Conservation (phyloP, 2,888 invertebrate genomes). For the Ctenicera cuprea region DNA sequence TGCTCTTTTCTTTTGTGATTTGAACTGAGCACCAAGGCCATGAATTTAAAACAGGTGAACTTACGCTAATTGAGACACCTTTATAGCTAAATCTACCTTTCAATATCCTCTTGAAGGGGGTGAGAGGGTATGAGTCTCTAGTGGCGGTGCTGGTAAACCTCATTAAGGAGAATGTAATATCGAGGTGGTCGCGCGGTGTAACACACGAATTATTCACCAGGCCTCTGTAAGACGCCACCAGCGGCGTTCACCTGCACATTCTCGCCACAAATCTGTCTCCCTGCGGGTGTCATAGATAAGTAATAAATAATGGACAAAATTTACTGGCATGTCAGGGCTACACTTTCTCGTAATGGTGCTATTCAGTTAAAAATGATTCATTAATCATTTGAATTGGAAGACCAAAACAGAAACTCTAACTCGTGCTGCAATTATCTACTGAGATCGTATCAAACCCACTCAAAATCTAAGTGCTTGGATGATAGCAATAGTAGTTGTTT, state of each 20-base stretch:
- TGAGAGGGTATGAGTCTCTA: conserved; percentile 9
- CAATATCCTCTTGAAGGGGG: conserved; percentile 29
- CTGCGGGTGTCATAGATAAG: conserved; percentile 33
- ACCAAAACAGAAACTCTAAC: neutral
- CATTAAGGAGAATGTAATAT: conserved; percentile 51
- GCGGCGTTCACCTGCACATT: conserved; percentile 26
- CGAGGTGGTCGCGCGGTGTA: conserved; percentile 46
- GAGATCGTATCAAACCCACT: neutral
- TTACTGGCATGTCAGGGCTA: conserved; percentile 18
- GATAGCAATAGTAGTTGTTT: too few relatives aligned
- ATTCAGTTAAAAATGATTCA: conserved; percentile 11
- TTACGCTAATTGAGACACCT: conserved; percentile 24
- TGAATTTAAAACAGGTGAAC: conserved; percentile 32
- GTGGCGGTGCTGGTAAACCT: conserved; percentile 44
- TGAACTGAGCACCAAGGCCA: conserved; percentile 9
- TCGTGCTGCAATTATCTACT: neutral
- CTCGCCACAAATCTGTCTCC: conserved; percentile 36
- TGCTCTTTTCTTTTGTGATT: neutral
- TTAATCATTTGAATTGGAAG: neutral
- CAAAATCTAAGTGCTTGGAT: too few relatives aligned
- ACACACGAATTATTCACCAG: conserved; percentile 48
- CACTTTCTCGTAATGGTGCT: conserved; percentile 14
- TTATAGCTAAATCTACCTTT: conserved; percentile 30
- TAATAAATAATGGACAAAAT: conserved; percentile 32
- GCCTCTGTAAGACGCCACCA: conserved; percentile 32